Percentiles rank a stretch among this genome's conserved stretches.
Conservation (phyloP, 2,888 invertebrate genomes). For the Pseudococcus viburni region DNA sequence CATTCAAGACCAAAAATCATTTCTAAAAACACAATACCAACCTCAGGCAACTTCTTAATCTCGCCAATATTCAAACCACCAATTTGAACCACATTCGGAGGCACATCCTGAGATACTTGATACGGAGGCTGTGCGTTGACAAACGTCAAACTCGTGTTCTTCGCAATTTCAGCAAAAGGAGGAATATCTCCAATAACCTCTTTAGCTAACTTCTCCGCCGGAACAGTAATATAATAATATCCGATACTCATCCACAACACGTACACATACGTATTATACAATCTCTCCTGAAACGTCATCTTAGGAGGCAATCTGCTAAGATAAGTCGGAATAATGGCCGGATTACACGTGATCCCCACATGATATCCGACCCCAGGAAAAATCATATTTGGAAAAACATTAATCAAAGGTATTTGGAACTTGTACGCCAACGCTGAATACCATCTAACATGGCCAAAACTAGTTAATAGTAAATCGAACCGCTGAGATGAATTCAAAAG, state of each 20-base stretch:
- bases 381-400: neutral
- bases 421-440: neutral
- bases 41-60: conserved; percentile 32
- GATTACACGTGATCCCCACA: neutral
- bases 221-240: neutral
- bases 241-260: neutral
- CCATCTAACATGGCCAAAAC: neutral
- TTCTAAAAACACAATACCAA: conserved; percentile 1
- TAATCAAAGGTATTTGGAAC: neutral
- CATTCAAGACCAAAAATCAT: too few relatives aligned
- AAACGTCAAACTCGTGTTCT: conserved; percentile 72
- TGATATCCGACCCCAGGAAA: neutral
- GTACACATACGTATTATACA: neutral
- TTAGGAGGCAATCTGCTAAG: neutral
- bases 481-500: too few relatives aligned
- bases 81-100: conserved; percentile 75
- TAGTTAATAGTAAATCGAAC: conserved; percentile 66
- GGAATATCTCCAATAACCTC: neutral
- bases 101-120: conserved; percentile 73
- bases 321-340: neutral
- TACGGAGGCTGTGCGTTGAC: conserved; percentile 74
- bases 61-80: conserved; percentile 74
- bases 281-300: neutral
- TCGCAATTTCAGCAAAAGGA: neutral
- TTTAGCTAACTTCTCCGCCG: neutral